Evolutionary conservation across 2,797 vertebrate genomes (phyloP), one percentile per base, ranked within the genome.

Genomic region (Rousettus madagascariensis): DNA sequence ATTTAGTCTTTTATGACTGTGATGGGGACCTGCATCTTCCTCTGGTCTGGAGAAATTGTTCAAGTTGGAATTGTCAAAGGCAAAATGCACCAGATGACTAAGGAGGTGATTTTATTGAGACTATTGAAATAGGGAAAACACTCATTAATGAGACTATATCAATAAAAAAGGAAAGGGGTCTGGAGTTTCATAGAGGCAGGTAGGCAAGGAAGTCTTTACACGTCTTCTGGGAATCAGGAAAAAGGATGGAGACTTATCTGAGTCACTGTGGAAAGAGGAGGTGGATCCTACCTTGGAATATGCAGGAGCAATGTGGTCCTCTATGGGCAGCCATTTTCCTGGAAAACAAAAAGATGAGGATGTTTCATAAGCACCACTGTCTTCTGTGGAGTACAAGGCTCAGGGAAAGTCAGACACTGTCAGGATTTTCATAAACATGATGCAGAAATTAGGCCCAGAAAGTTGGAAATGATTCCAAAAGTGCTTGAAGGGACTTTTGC

Each of bases 1-100:
- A 79, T 90, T 66, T 61, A 49, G 59, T 93, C 77, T 82, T 93
- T 89, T 93, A 57, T 53, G 65, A 79, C 75, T 71, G 90, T 95
- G 53, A 71, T 53, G 36, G 41, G 53, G 28, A 95, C 57, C 57
- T 71, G 75, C 72, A 75, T 91, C 92, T 95, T 68, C 68, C 89
- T 92, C 51, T 82, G 33, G 71, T 72, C 66, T 88, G 51, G 63
- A 49, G 87, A 85, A 79, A 72, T 38, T 30, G 65, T 69, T 84
- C 28, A 74, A 20, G 10, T 41, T 96, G 63, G 9, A 38, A 84
- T 86, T 92, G 51, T 79, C 82, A 74, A 78, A 94, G 66, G 78
- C 55, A 57, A 88, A 92, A 90, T 71, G 20, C 28, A 78, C 19
- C 36, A 51, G 77, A 82, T 0, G 6, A 80, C 80, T 46, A 49